Conservation (phyloP, 1,140 invertebrate genomes). For the Pogonognathellus flavescens region DNA sequence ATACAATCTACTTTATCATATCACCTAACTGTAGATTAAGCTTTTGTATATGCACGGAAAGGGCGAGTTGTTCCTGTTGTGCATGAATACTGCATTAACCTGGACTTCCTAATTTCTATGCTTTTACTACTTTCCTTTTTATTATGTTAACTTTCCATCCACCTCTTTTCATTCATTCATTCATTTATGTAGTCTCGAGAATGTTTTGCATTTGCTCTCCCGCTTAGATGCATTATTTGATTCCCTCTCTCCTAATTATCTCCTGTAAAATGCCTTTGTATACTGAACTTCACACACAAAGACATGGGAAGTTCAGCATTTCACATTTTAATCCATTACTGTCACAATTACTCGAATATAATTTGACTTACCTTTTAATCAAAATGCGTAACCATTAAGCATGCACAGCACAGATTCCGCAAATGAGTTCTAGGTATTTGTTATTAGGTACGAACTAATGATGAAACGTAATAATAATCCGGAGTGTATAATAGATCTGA, state of each 20-base stretch:
- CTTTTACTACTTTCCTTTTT: slow-evolving; percentile 30
- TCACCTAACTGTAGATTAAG: not conserved
- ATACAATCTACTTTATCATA: too few relatives aligned
- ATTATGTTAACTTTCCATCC: slow-evolving; percentile 20
- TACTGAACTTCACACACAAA: too few relatives aligned
- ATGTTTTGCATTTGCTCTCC: not conserved
- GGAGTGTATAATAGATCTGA: too few relatives aligned
- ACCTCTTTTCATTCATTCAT: not conserved
- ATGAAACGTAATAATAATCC: too few relatives aligned
- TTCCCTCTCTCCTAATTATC: slow-evolving; percentile 27
- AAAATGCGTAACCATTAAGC: too few relatives aligned
- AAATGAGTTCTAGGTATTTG: too few relatives aligned
- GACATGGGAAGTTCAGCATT: too few relatives aligned
- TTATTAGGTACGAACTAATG: too few relatives aligned
- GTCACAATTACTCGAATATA: too few relatives aligned
- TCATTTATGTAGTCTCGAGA: not conserved
- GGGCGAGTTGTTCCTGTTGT: slow-evolving; percentile 22
- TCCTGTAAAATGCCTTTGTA: not conserved
- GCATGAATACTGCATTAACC: slow-evolving; percentile 41
- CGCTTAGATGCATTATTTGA: slow-evolving; percentile 18
- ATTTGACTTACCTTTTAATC: too few relatives aligned
- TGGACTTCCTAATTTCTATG: slow-evolving; percentile 39
- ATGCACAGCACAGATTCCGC: too few relatives aligned
- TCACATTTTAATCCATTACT: too few relatives aligned
- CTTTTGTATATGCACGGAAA: not conserved